Evolutionary conservation across 1,140 invertebrate genomes (phyloP), one percentile per base, ranked within the genome.

Genomic region (Tetramorium simillimum): DNA sequence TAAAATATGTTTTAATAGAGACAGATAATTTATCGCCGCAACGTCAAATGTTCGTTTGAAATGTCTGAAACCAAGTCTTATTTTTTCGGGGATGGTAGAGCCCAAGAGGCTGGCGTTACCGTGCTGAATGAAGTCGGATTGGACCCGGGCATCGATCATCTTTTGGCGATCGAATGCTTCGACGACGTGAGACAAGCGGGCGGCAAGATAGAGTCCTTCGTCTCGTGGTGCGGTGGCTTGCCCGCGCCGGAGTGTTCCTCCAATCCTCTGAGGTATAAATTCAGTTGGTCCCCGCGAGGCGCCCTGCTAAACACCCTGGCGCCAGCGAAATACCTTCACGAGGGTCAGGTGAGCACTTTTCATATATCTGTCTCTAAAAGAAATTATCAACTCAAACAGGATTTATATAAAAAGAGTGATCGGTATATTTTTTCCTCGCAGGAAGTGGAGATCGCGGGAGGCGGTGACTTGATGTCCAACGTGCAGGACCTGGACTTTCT

Each of bases 71-170:
- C 6, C 51, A 24, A 18, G 62, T 40, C 10, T 53, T 60, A 18
- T 37, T 53, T 14, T 75, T 46, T 65, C 70, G 63, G 24, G 77
- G 60, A 7, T 43, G 12, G 12, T 62, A 98, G 97, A 85, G 99
- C 99, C 0, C 96, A 96, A 69, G 96, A 98, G 65, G 98, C 98
- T 14, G 98, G 98, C 0, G 95, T 99, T 0, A 99, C 98, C 0
- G 96, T 99, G 63, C 95, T 99, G 49, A 97, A 99, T 93, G 99
- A 99, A 95, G 97, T 99, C 0, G 99, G 99, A 6, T 95, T 99
- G 7, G 99, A 99, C 94, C 99, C 99, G 0, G 99, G 99, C 3
- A 98, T 99, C 88, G 99, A 99, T 95, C 99, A 99, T 95, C 96
- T 99, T 63, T 94, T 99, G 67, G 99, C 99, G 0, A 97, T 99